phyloP scores from a whole-genome alignment of 2,888 invertebrate species.

The Synergus umbraculus region DNA sequence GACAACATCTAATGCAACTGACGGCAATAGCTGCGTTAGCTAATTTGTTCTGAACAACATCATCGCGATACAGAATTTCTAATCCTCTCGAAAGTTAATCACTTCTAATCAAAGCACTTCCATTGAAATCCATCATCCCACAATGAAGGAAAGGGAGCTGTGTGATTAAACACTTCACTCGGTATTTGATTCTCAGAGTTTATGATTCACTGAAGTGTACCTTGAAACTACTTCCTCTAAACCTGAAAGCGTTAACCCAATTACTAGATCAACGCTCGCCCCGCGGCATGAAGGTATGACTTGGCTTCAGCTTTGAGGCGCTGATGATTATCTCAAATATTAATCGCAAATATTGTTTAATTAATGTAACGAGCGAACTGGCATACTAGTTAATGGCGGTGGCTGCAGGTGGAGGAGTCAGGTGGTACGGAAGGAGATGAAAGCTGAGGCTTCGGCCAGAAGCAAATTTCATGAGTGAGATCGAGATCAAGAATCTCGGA shows the following conservation, averaged over 20 bases:
- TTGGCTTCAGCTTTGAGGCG: conserved; percentile 65
- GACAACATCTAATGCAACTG: too few relatives aligned
- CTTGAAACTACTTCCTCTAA: conserved; percentile 37
- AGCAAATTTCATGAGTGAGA: conserved; percentile 52
- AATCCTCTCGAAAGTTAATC: not conserved
- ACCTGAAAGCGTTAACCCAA: conserved; percentile 60
- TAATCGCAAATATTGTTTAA: conserved; percentile 75
- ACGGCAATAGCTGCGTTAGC: too few relatives aligned
- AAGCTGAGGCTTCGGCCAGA: conserved; percentile 52
- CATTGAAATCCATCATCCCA: conserved; percentile 1
- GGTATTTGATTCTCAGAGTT: conserved; percentile 23
- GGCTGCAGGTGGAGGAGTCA: conserved; percentile 43
- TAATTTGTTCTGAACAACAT: not conserved
- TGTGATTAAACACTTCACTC: conserved; percentile 14
- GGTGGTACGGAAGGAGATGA: conserved; percentile 42
- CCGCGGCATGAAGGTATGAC: conserved; percentile 40
- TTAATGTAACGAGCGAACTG: conserved; percentile 68
- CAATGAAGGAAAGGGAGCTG: not conserved
- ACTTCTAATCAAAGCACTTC: not conserved
- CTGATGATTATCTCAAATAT: conserved; percentile 75
- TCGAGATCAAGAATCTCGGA: conserved; percentile 31
- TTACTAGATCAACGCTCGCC: conserved; percentile 53
- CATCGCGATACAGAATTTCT: not conserved
- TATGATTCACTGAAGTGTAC: conserved; percentile 28
- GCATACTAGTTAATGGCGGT: conserved; percentile 49